Conservation (phyloP, 2,888 invertebrate species). For the Diplolepis rosae region DNA sequence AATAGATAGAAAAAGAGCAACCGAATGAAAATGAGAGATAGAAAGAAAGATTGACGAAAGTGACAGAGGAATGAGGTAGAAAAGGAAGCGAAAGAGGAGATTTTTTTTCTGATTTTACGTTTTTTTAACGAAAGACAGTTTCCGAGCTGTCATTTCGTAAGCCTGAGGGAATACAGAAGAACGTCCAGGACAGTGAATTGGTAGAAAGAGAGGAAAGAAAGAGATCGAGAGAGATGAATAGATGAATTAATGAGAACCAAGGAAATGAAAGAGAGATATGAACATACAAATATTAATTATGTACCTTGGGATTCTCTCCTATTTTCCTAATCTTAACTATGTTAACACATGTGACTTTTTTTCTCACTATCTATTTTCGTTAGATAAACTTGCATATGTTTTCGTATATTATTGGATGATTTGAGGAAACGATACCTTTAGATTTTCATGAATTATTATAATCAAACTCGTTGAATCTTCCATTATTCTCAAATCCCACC, state of each 20-base stretch:
- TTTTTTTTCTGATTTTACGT: conserved; percentile 31
- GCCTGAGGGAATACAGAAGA: conserved; percentile 24
- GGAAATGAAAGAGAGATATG: conserved; percentile 6
- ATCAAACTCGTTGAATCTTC: too few species aligned
- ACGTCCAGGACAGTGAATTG: conserved; percentile 21
- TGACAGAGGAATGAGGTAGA: conserved; percentile 1
- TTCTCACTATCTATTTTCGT: background rate
- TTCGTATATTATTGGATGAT: too few species aligned
- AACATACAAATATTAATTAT: conserved; percentile 8
- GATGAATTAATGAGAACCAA: conserved; percentile 30
- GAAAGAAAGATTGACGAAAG: conserved; percentile 22
- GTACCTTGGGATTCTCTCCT: background rate
- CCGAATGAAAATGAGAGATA: conserved; percentile 31
- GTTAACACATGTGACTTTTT: background rate
- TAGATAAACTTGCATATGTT: background rate
- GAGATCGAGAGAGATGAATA: background rate
- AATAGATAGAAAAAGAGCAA: conserved; percentile 5
- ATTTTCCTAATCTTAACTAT: background rate
- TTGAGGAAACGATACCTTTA: too few species aligned
- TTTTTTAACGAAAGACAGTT: conserved; percentile 28
- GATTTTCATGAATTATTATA: too few species aligned
- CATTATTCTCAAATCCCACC: too few species aligned
- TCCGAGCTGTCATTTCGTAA: conserved; percentile 30
- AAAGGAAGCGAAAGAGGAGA: conserved; percentile 26
- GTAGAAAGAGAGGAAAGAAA: conserved; percentile 13